Percentiles rank a stretch among this genome's conserved stretches.
Conservation (phyloP, 2,113 vertebrate genomes). For the Myxocyprinus asiaticus region DNA sequence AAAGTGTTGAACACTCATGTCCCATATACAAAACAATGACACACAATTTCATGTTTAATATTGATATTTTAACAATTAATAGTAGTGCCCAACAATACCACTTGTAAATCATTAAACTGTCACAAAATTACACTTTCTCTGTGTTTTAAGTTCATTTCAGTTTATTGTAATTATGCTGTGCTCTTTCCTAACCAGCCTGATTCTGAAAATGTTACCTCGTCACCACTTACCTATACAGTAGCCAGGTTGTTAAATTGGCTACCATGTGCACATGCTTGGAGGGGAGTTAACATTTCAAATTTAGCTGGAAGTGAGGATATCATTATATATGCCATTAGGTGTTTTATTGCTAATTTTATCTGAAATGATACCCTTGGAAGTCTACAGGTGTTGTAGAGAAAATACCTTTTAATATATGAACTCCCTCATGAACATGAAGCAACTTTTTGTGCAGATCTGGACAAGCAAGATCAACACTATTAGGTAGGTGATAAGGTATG, state of each 20-base stretch:
- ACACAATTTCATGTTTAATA: slow-evolving; percentile 44
- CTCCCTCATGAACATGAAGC: not conserved
- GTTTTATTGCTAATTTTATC: slow-evolving; percentile 13
- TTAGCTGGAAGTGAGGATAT: not conserved
- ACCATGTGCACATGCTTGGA: not conserved
- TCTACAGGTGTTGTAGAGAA: not conserved
- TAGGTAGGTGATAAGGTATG: not conserved
- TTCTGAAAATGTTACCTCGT: not conserved
- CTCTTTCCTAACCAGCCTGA: not conserved
- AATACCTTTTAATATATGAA: not conserved
- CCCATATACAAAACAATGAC: slow-evolving; percentile 31
- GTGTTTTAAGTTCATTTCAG: not conserved
- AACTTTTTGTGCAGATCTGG: slow-evolving; percentile 3
- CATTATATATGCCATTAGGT: not conserved
- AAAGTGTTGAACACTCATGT: slow-evolving; percentile 36
- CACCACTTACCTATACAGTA: not conserved
- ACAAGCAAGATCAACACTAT: not conserved
- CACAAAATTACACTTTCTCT: slow-evolving; percentile 41
- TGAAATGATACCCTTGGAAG: not conserved
- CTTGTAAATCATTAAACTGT: slow-evolving; percentile 52
- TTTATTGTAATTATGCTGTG: not conserved
- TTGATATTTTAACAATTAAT: slow-evolving; percentile 50
- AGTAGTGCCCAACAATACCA: slow-evolving; percentile 39
- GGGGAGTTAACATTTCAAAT: not conserved
- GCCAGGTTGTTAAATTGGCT: not conserved